Conservation (phyloP, 2,113 vertebrate species). For the Saccopteryx leptura region DNA sequence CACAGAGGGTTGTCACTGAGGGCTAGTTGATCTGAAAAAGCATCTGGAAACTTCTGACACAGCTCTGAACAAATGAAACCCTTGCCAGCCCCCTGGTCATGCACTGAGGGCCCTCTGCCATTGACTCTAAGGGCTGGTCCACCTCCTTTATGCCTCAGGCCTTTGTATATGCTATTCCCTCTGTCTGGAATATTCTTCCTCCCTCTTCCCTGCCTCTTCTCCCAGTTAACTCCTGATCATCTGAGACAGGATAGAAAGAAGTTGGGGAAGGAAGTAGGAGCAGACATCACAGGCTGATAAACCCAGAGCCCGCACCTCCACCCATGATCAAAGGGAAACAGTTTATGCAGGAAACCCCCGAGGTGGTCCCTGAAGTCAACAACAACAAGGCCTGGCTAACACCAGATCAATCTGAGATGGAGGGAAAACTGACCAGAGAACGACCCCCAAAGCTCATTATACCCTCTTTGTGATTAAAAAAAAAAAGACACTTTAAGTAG, state of each 20-base stretch:
- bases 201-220: neutral
- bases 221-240: neutral
- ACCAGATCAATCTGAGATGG: neutral
- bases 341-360: neutral
- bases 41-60: neutral
- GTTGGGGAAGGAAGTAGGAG: neutral
- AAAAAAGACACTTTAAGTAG: neutral
- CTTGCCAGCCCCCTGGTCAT: neutral
- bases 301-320: neutral
- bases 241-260: neutral
- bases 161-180: neutral
- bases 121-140: neutral
- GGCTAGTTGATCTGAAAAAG: neutral
- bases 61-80: neutral
- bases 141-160: neutral
- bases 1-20: neutral
- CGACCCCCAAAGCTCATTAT: neutral
- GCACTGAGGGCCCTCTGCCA: neutral
- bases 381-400: neutral
- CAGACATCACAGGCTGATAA: neutral
- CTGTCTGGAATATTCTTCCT: neutral
- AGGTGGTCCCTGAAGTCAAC: neutral
- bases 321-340: neutral
- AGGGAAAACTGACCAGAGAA: neutral
- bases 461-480: accelerated